Evolutionary conservation across 2,797 vertebrate genomes (phyloP), one percentile per base, ranked within the genome.

Genomic region (Eutrigla gurnardus): DNA sequence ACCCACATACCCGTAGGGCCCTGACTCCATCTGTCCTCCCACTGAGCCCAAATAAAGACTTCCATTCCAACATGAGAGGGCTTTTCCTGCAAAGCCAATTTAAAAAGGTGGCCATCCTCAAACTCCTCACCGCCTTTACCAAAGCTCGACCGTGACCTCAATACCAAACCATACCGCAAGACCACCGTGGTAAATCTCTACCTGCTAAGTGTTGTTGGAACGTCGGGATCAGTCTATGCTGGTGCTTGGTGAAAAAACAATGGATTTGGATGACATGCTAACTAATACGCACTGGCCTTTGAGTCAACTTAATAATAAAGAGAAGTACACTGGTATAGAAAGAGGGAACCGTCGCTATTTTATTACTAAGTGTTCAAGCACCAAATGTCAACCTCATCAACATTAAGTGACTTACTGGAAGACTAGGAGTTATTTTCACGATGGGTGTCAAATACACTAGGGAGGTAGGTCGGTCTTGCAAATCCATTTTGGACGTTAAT

Each of bases 11-110:
- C 91, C 82, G 6, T 32, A 73, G 82, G 92, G 90, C 77, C 61
- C 81, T 58, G 55, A 75, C 86, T 87, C 90, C 90, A 91, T 91
- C 90, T 91, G 92, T 91, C 74, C 80, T 78, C 84, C 70, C 64
- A 83, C 85, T 80, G 80, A 78, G 85, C 70, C 69, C 73, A 82
- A 83, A 88, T 86, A 86, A 87, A 88, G 81, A 83, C 76, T 84
- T 88, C 69, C 47, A 83, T 78, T 88, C 55, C 54, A 81, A 86
- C 73, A 81, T 81, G 85, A 88, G 82, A 81, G 75, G 63, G 73
- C 15, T 77, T 75, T 80, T 80, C 68, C 75, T 76, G 54, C 62
- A 79, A 62, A 68, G 68, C 14, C 1, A 75, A 83, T 86, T 85
- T 70, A 78, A 62, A 25, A 25, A 80, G 25, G 73, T 80, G 63